phyloP scores from a whole-genome alignment of 2,888 invertebrate genomes.

The Onthophagus sagittarius region DNA sequence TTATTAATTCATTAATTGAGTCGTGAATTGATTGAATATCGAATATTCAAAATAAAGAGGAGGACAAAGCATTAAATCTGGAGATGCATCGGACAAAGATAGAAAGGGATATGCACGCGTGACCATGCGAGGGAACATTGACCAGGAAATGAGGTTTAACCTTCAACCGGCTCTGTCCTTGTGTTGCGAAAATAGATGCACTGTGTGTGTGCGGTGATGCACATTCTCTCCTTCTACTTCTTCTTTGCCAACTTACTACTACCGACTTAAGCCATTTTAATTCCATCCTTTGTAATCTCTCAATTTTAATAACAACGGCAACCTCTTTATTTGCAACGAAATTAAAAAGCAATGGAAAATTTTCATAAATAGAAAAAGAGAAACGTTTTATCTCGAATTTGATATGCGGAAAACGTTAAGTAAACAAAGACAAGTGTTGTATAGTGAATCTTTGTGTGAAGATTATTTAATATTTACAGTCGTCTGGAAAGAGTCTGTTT shows the following conservation, averaged over 20 bases:
- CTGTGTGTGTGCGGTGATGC: background rate
- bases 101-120: conserved; percentile 9
- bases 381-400: background rate
- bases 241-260: background rate
- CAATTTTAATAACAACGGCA: too few species aligned
- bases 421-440: background rate
- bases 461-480: background rate
- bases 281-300: background rate
- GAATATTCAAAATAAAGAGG: background rate
- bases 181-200: conserved; percentile 29
- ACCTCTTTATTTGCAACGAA: background rate
- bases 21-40: too few species aligned
- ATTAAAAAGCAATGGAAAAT: background rate
- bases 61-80: background rate
- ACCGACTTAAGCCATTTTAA: background rate
- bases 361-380: background rate
- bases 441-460: background rate
- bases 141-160: conserved; percentile 39
- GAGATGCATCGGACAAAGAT: conserved; percentile 3
- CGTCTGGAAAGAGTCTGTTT: background rate
- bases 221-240: background rate
- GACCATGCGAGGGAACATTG: conserved; percentile 35
- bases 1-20: too few species aligned
- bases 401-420: background rate
- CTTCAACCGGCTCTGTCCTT: conserved; percentile 29